Evolutionary conservation across 2,797 vertebrate species (phyloP).

Genomic region (Diplodus puntazzo): DNA sequence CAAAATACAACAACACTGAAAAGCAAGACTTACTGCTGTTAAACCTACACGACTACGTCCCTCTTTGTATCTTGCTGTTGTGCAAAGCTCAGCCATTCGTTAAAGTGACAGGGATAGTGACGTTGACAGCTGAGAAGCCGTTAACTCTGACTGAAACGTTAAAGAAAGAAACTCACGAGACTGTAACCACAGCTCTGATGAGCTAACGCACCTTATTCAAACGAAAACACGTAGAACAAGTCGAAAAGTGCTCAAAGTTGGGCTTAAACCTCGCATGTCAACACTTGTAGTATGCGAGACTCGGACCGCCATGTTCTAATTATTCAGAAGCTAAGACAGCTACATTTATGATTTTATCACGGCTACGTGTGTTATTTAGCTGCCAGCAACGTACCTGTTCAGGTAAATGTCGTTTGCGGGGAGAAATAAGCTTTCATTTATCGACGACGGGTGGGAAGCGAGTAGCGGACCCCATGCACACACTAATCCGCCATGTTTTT

Average conservation of each 20-base stretch:
- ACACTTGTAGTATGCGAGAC: neutral
- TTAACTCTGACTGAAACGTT: neutral
- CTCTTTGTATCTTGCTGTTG: neutral
- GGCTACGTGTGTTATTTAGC: accelerated
- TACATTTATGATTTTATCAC: accelerated
- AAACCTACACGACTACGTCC: too few relatives aligned
- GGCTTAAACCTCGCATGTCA: conserved; percentile 27
- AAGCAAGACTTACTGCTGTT: too few relatives aligned
- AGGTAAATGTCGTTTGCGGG: neutral
- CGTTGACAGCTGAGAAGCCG: neutral
- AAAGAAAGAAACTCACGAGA: neutral
- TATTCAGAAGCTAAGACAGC: accelerated
- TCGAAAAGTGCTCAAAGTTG: neutral
- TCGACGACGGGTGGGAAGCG: neutral
- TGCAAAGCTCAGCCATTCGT: neutral
- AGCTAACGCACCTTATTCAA: neutral
- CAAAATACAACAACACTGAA: too few relatives aligned
- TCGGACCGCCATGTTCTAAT: neutral
- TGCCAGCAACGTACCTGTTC: conserved; percentile 43
- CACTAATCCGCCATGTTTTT: conserved; percentile 72
- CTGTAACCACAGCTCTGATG: neutral
- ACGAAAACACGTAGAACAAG: neutral
- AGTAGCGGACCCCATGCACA: conserved; percentile 28
- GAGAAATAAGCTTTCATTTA: conserved; percentile 18
- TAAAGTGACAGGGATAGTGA: neutral